Base-by-base conservation (phyloP, 2,113 vertebrate genomes). In the Seriola aureovittata region DNA sequence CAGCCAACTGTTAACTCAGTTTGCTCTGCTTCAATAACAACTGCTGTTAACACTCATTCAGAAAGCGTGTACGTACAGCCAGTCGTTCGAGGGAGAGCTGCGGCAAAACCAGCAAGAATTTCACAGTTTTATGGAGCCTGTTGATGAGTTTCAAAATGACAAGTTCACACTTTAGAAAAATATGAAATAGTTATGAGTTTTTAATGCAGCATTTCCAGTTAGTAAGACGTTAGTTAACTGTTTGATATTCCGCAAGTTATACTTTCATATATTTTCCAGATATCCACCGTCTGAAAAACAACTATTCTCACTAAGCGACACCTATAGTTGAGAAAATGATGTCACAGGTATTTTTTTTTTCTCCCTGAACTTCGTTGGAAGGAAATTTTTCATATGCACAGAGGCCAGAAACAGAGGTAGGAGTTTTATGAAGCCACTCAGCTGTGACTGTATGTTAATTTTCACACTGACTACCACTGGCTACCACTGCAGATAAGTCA, bases 361-460 rank as follows among this genome's bases (percentile, higher is more conserved):
- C 11, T 36, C 19, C 17, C 9, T 42, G 2, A 42, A 23, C 54
- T 13, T 19, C 3, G 19, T n/a, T 42, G 11, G 3, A 38, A 21
- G 9, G 21, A 25, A 21, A 5, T 50, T 8, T 60, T 34, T 48
- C 10, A 11, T 59, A 13, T 10, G n/a, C 48, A 13, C 68, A 57
- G 4, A 4, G 19, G 32, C 46, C 13, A 29, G 48, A 29, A 29
- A 9, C 70, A 19, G 21, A 21, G 9, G 29, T 29, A 29, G 29
- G 52, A 16, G 48, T 40, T 66, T 63, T 10, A 1, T 16, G 32
- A 29, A 67, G 64, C 29, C 25, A 0, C 75, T 72, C 59, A 71
- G 67, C 74, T 64, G 68, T 72, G 84, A 84, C 85, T 85, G 75
- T 78, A 64, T 87, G 85, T 46, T 79, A 62, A 88, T 88, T 66